Base-by-base conservation (phyloP, 2,888 invertebrate genomes). In the Patella ulyssiponensis region DNA sequence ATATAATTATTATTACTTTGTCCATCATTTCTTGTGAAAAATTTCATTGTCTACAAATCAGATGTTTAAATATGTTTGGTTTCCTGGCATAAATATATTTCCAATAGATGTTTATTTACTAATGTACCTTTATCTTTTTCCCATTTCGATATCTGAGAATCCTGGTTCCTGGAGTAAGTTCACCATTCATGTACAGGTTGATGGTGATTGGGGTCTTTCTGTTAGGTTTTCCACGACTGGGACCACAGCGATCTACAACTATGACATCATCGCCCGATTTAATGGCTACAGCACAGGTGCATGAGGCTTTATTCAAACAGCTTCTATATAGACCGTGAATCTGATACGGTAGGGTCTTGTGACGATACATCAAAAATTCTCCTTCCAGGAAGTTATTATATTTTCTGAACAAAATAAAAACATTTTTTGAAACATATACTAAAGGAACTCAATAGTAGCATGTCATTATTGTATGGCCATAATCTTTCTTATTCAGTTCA, bases 271-370 rank as follows among this genome's bases (percentile, higher is more conserved):
- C 87, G n/a, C 79, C 83, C 52, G 77, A 73, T 27, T 80, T 74
- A 0, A 84, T 79, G 11, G 80, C 80, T 4, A 81, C 81, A 27
- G 81, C 86, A 79, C 86, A 87, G 75, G 81, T 86, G 79, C 87
- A 87, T 1, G 85, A 79, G 0, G 85, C 85, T 7, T 73, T 33
- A 74, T 58, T 20, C 69, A 44, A 44, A 52, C 74, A 74, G 64
- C 44, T 17, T 53, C 54, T 58, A 17, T 17, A 58, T 27, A 52
- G 12, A 44, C 17, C 20, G 73, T 76, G 78, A 82, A 86, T 86
- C 75, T 79, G 82, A 80, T 82, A 86, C 12, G 84, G 84, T n/a
- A 78, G 78, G 7, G 71, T 73, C 58, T 73, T 81, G 71, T 86
- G 83, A 64, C 77, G 74, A 71, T 85, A 86, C 58, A 87, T 23